phyloP scores from a whole-genome alignment of 2,888 invertebrate genomes.

The Psylliodes chrysocephalus region DNA sequence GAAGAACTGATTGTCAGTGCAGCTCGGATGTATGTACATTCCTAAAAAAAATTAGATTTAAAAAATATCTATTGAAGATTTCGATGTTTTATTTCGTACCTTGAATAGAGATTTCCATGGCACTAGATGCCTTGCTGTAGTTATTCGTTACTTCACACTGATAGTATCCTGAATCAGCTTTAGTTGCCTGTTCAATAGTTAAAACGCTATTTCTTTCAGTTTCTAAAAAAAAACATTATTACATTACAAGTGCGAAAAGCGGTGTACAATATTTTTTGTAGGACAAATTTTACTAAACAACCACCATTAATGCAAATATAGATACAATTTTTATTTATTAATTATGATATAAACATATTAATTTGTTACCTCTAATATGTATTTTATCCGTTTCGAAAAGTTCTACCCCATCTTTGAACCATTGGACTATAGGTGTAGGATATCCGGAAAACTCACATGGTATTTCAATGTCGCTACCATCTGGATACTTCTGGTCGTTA shows the following conservation, averaged over 20 bases:
- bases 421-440: constrained; percentile 79
- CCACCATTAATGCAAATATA: too few relatives aligned
- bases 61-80: background rate
- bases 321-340: too few relatives aligned
- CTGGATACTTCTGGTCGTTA: constrained; percentile 69
- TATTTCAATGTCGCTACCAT: constrained; percentile 76
- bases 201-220: constrained; percentile 17
- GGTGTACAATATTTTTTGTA: constrained; percentile 32
- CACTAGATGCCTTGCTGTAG: constrained; percentile 73
- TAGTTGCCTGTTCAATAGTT: constrained; percentile 69
- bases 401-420: constrained; percentile 80
- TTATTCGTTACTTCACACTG: constrained; percentile 85
- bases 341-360: too few relatives aligned
- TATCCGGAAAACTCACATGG: constrained; percentile 82
- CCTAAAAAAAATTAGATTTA: constrained; percentile 66
- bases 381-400: constrained; percentile 70
- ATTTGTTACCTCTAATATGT: constrained; percentile 72
- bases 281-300: too few relatives aligned
- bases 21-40: constrained; percentile 79
- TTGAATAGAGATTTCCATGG: constrained; percentile 77
- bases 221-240: constrained; percentile 16
- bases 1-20: constrained; percentile 87
- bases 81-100: constrained; percentile 67
- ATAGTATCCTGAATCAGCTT: constrained; percentile 82
- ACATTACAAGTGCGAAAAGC: constrained; percentile 23